These are phyloP conservation scores for Alces alces DNA, from an alignment of 2,113 vertebrate genomes.

Conservation along the genomic window DNA sequence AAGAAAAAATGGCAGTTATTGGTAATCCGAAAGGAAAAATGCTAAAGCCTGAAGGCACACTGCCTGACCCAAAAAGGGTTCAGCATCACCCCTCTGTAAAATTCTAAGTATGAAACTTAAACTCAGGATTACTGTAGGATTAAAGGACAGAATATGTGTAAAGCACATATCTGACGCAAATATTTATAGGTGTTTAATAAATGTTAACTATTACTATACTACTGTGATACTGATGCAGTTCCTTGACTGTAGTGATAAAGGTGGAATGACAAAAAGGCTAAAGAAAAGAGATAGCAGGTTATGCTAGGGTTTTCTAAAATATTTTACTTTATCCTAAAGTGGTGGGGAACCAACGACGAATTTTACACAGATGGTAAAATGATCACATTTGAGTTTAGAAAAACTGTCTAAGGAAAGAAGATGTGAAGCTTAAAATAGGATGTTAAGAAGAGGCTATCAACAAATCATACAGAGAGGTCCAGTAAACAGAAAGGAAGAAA, in stretches of 20 bases:
- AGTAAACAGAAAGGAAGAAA: background rate
- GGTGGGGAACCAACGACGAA: background rate
- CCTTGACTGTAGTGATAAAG: background rate
- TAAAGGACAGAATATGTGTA: background rate
- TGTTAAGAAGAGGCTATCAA: background rate
- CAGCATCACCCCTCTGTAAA: background rate
- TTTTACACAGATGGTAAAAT: background rate
- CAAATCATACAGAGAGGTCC: background rate
- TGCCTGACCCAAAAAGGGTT: background rate
- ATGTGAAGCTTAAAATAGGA: background rate
- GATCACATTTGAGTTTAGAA: background rate
- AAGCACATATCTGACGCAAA: background rate
- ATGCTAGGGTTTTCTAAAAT: background rate
- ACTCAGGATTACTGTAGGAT: background rate
- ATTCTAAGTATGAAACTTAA: background rate
- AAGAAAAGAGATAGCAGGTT: background rate
- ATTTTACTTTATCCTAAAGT: background rate
- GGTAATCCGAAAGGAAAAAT: background rate
- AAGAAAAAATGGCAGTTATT: background rate
- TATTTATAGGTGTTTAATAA: background rate
- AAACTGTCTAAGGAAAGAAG: background rate
- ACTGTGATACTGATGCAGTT: background rate
- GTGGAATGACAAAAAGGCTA: background rate
- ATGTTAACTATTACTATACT: background rate
- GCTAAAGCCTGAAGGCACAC: background rate